phyloP scores from a whole-genome alignment of 2,888 invertebrate species.

The Hipparchia semele region DNA sequence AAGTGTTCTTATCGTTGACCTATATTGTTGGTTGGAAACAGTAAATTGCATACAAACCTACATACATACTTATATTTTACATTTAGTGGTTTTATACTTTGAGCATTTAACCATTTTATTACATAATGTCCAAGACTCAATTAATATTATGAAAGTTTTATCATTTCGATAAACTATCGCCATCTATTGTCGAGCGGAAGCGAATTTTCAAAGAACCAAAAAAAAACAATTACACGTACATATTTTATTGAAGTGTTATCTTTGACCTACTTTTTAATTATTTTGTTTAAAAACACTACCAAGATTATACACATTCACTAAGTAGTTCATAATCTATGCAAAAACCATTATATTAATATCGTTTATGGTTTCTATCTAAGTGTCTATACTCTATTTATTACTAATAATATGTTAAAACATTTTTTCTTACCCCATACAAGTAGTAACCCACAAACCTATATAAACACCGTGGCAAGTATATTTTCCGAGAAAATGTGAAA shows the following conservation, averaged over 20 bases:
- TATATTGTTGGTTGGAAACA: constrained; percentile 43
- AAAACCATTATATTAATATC: too few species aligned
- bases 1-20: constrained; percentile 48
- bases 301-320: too few species aligned
- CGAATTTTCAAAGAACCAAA: neutral
- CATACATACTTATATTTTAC: neutral
- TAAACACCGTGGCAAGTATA: neutral
- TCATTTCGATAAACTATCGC: neutral
- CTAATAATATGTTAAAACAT: neutral
- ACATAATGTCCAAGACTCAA: neutral
- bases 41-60: neutral
- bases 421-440: too few species aligned
- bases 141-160: neutral
- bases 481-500: constrained; percentile 26
- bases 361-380: too few species aligned
- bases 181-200: neutral
- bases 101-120: neutral
- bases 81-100: neutral
- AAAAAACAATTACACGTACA: neutral
- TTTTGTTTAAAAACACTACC: too few species aligned
- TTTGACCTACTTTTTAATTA: too few species aligned
- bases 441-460: neutral
- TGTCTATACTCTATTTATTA: too few species aligned
- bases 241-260: too few species aligned
- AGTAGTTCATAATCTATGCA: too few species aligned